Conservation (phyloP, 2,797 vertebrate species). For the Anableps anableps region DNA sequence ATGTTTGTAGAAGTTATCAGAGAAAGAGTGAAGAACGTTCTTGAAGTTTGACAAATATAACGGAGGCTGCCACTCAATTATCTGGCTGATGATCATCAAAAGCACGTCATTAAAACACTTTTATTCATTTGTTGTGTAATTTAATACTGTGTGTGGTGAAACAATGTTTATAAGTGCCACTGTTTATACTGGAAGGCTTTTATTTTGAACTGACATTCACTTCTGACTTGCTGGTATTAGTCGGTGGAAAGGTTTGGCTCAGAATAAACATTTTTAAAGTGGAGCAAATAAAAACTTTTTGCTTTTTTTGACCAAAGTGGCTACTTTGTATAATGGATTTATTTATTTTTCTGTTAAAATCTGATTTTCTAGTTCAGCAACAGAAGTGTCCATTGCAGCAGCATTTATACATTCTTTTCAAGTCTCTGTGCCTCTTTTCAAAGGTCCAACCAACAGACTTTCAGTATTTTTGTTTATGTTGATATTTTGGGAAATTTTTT, state of each 20-base stretch:
- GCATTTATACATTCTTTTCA: constrained; percentile 49
- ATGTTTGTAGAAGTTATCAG: constrained; percentile 40
- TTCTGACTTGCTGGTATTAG: background rate
- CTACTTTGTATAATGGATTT: constrained; percentile 4
- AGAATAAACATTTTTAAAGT: constrained; percentile 14
- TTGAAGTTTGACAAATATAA: constrained; percentile 37
- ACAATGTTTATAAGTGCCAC: constrained; percentile 3
- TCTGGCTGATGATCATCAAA: constrained; percentile 39
- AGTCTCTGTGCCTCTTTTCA: constrained; percentile 4
- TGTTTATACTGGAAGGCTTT: constrained; percentile 16
- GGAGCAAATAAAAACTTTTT: background rate
- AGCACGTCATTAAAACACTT: constrained; percentile 39
- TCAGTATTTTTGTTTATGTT: background rate
- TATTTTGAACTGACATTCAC: constrained; percentile 17
- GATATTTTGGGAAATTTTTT: constrained; percentile 8
- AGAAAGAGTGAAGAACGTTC: constrained; percentile 24
- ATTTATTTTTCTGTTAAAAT: constrained; percentile 17
- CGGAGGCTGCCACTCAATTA: constrained; percentile 15
- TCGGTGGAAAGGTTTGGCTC: background rate
- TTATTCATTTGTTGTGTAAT: constrained; percentile 34
- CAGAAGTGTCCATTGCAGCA: constrained; percentile 36
- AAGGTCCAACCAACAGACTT: constrained; percentile 4
- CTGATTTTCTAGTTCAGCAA: constrained; percentile 26
- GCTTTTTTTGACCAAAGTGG: constrained; percentile 1
- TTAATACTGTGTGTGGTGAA: constrained; percentile 41